Conservation (phyloP, 2,797 vertebrate species). For the Coregonus suidteri region DNA sequence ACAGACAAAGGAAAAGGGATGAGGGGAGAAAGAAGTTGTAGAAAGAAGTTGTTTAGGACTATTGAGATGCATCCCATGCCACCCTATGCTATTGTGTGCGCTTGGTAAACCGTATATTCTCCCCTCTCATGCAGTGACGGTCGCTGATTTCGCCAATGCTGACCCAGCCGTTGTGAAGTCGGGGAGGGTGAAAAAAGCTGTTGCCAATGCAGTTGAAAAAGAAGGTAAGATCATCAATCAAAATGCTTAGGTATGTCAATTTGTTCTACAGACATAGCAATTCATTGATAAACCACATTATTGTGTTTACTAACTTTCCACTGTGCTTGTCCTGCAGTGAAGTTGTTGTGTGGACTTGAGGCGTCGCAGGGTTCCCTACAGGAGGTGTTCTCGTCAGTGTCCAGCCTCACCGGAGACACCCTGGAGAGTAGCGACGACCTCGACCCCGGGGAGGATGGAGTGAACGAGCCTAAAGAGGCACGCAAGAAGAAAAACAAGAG, state of each 20-base stretch:
- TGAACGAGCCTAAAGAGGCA: constrained; percentile 66
- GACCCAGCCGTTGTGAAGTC: constrained; percentile 95
- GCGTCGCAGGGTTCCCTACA: constrained; percentile 90
- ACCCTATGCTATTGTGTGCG: neutral
- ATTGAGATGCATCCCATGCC: too few species aligned
- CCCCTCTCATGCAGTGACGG: constrained; percentile 80
- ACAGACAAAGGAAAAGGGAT: neutral
- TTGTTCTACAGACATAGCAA: neutral
- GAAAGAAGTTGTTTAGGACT: too few species aligned
- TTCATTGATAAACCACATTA: neutral
- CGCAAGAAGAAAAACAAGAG: constrained; percentile 95
- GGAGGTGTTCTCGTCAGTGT: constrained; percentile 81
- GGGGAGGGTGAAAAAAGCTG: constrained; percentile 92
- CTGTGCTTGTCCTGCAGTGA: constrained; percentile 76
- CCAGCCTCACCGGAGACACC: constrained; percentile 62
- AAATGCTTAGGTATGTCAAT: neutral
- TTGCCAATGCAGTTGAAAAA: constrained; percentile 93
- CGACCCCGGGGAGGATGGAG: constrained; percentile 77
- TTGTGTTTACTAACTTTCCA: neutral
- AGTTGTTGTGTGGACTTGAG: constrained; percentile 93
- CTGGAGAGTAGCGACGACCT: constrained; percentile 83
- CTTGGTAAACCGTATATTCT: neutral
- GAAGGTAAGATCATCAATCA: constrained; percentile 79
- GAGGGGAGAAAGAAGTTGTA: too few species aligned
- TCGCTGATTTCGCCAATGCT: constrained; percentile 96